Evolutionary conservation across 2,888 invertebrate genomes (phyloP).

Genomic region (Dendrolimus pini): DNA sequence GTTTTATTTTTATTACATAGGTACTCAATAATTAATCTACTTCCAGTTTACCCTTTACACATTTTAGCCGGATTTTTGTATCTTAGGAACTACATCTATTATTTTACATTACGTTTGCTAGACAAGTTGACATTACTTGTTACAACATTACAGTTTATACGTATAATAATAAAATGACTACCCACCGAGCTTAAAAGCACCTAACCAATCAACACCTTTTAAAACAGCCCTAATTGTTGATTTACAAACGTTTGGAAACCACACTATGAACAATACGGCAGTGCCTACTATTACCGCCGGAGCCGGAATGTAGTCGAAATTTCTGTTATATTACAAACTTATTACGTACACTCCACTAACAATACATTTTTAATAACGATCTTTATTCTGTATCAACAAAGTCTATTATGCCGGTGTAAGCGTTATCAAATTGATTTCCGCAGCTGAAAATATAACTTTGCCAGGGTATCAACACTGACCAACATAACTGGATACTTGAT

Average conservation of each 20-base stretch:
- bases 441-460: constrained; percentile 34
- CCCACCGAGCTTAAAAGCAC: background rate
- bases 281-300: constrained; percentile 37
- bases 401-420: background rate
- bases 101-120: too few relatives aligned
- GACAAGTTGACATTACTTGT: too few relatives aligned
- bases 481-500: constrained; percentile 17
- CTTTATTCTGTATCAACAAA: constrained; percentile 6
- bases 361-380: constrained; percentile 8
- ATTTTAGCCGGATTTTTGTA: too few relatives aligned
- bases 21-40: too few relatives aligned
- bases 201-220: background rate
- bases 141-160: too few relatives aligned
- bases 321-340: constrained; percentile 30
- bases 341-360: constrained; percentile 2
- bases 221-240: constrained; percentile 29
- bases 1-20: too few relatives aligned
- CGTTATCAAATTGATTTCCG: constrained; percentile 23
- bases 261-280: constrained; percentile 41
- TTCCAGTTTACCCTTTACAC: too few relatives aligned
- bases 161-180: background rate
- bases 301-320: constrained; percentile 52
- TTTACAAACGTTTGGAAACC: constrained; percentile 38
- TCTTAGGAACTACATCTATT: too few relatives aligned
- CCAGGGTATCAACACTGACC: constrained; percentile 30